Percentiles rank a stretch among this genome's conserved stretches.
Conservation (phyloP, 2,888 invertebrate species). For the Euclidia mi region DNA sequence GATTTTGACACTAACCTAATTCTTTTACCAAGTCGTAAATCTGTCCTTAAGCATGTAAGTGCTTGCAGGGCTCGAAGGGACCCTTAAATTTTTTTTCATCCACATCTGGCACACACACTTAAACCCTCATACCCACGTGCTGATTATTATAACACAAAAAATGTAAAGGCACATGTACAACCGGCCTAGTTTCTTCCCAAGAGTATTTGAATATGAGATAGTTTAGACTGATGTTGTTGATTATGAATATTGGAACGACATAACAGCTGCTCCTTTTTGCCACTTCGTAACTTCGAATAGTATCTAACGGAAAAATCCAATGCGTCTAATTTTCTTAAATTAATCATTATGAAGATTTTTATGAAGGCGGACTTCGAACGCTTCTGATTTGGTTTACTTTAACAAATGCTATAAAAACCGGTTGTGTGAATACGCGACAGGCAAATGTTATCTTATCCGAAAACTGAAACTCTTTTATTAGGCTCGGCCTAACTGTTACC, state of each 20-base stretch:
- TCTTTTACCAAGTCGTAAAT: constrained; percentile 63
- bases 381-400: too few relatives aligned
- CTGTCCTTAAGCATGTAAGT: constrained; percentile 58
- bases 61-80: constrained; percentile 29
- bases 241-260: not conserved
- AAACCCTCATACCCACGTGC: constrained; percentile 45
- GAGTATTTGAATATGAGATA: constrained; percentile 4
- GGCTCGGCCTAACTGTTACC: too few relatives aligned
- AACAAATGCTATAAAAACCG: too few relatives aligned
- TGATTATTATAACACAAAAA: constrained; percentile 46
- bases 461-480: too few relatives aligned
- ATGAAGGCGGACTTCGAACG: too few relatives aligned
- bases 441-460: too few relatives aligned
- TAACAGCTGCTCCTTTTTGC: not conserved
- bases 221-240: not conserved
- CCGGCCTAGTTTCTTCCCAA: constrained; percentile 2
- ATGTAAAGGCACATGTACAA: constrained; percentile 9
- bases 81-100: constrained; percentile 43
- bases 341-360: constrained; percentile 19
- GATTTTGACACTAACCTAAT: constrained; percentile 63
- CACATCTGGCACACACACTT: constrained; percentile 55
- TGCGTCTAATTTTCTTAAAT: not conserved
- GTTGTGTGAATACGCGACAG: too few relatives aligned
- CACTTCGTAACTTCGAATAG: too few relatives aligned
- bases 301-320: too few relatives aligned